Evolutionary conservation across 2,797 vertebrate species (phyloP), one percentile per base, ranked within the genome.

Genomic region (Silurus aristotelis): DNA sequence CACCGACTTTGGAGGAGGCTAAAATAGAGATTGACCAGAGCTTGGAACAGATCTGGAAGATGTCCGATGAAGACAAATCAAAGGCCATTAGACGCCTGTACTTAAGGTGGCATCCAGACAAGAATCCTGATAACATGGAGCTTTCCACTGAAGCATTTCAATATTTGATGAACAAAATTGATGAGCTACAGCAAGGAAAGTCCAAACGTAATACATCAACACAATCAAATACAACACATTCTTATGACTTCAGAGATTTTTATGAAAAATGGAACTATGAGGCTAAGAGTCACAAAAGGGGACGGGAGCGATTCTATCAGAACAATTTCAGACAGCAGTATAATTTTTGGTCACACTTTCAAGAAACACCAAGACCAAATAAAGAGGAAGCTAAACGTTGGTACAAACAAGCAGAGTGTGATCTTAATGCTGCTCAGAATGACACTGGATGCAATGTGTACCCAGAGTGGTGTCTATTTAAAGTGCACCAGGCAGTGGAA

Each of bases 381-480:
- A 91, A 10, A 87, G 61, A 88, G 20, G 95, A 96, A 87, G 96
- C 95, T 61, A 84, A 89, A 1, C 94, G 95, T 55, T 96, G 96
- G 96, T 92, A 87, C 25, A 92, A 85, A 87, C 96, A 97, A 92
- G 95, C 96, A 58, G 91, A 91, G 63, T 95, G 95, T 61, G 96
- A 97, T 89, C 91, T 96, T 15, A 83, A 55, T 15, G 94, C 96
- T n/a, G 95, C 95, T 63, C 8, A 87, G 38, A 91, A 90, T 14
- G 93, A 93, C 56, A 88, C 48, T 5, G 89, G 84, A 22, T 87
- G 82, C 56, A n/a, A 27, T 5, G 78, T 67, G 0, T 93, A 89
- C 84, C 94, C 94, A 3, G 96, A 97, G 85, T 96, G 96, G 96
- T 93, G 95, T 89, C 91, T 96, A 20, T 96, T 95, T 89, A 97